These are phyloP conservation scores for Planiliza haematocheilus DNA, from an alignment of 2,113 vertebrate species.

Conservation along the genomic window DNA sequence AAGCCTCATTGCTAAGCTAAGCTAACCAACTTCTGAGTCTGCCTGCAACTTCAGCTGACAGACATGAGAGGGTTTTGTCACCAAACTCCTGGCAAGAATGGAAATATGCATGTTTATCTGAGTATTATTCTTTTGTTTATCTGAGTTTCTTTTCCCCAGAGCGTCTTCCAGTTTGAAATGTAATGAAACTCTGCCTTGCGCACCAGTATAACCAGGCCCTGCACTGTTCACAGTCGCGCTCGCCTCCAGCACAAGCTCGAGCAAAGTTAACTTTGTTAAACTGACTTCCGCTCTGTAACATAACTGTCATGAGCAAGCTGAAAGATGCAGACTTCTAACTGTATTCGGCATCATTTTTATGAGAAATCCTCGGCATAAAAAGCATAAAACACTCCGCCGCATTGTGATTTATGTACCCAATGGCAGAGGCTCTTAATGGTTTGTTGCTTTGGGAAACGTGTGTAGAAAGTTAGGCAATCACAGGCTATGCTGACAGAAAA, in stretches of 20 bases:
- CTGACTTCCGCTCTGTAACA: not conserved
- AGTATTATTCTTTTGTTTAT: not conserved
- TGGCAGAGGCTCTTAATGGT: not conserved
- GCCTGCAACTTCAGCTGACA: not conserved
- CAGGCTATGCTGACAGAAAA: not conserved
- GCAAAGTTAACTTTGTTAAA: constrained; percentile 5
- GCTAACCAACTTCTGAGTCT: too few species aligned
- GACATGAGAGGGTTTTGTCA: not conserved
- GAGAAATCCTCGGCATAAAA: not conserved
- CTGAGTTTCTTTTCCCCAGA: not conserved
- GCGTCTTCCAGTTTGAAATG: not conserved
- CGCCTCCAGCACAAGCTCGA: not conserved
- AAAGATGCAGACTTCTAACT: constrained; percentile 13
- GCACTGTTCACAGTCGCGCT: not conserved
- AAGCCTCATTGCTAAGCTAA: not conserved
- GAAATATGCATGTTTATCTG: not conserved
- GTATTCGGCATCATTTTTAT: not conserved
- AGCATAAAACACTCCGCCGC: too few species aligned
- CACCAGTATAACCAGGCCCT: constrained; percentile 2
- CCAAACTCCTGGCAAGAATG: not conserved
- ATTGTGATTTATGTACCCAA: too few species aligned
- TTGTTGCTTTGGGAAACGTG: not conserved
- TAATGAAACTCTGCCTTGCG: constrained; percentile 6
- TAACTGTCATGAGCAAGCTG: constrained; percentile 4
- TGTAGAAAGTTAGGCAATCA: not conserved